phyloP scores from a whole-genome alignment of 92 coral and sea anemone species.

The Parazoanthus atlanticus region DNA sequence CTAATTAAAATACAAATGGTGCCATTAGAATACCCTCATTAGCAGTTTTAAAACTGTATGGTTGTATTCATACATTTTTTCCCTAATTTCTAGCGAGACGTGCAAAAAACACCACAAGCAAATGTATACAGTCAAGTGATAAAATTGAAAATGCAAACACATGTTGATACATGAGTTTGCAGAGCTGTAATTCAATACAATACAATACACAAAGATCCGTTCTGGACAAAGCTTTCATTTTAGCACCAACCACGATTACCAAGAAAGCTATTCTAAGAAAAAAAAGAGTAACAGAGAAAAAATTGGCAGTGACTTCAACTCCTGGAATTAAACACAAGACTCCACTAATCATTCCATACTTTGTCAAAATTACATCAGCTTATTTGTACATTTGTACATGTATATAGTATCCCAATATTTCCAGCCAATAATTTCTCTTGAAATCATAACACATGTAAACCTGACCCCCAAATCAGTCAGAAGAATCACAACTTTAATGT shows the following conservation, averaged over 20 bases:
- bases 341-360: not conserved
- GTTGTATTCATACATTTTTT: not conserved
- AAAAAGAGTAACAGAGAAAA: no score
- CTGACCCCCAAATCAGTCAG: not conserved
- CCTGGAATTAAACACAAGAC: not conserved
- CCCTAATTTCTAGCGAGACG: not conserved
- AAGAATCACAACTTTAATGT: not conserved
- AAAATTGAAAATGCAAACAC: not conserved
- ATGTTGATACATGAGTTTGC: not conserved
- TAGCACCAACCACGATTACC: not conserved
- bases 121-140: not conserved
- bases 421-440: not conserved
- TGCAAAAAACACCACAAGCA: not conserved
- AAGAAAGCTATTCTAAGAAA: not conserved
- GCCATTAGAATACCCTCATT: not conserved
- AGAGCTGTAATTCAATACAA: not conserved
- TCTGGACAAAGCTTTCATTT: not conserved
- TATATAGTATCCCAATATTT: not conserved
- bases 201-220: no score
- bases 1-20: constrained; percentile 20
- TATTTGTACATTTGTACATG: not conserved
- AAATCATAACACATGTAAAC: not conserved
- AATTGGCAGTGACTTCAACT: not conserved
- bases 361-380: not conserved
- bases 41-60: constrained; percentile 1